Conservation (phyloP, 2,113 vertebrate species). For the Xiphophorus couchianus region DNA sequence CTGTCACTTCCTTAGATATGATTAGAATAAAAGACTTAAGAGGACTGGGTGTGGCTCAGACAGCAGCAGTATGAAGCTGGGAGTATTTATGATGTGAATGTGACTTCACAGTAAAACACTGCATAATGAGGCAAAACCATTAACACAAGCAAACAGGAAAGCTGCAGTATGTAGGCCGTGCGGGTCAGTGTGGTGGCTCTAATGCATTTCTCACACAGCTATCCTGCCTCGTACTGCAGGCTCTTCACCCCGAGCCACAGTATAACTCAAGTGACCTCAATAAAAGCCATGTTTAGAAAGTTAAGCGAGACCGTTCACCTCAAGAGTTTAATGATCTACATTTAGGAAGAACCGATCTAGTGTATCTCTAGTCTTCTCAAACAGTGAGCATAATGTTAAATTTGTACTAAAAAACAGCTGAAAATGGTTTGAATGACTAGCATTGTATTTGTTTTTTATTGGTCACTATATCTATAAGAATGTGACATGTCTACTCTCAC, state of each 20-base stretch:
- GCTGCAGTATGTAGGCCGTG: neutral
- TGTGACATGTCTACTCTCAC: slow-evolving; percentile 32
- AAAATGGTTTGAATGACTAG: slow-evolving; percentile 24
- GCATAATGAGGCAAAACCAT: neutral
- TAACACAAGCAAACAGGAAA: neutral
- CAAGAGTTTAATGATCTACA: slow-evolving; percentile 3
- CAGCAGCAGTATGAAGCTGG: slow-evolving; percentile 13
- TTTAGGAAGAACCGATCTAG: neutral
- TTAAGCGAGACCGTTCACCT: slow-evolving; percentile 22
- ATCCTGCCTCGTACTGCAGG: slow-evolving; percentile 46
- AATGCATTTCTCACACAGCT: slow-evolving; percentile 29
- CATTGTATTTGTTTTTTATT: slow-evolving; percentile 26
- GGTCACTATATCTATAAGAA: slow-evolving; percentile 21
- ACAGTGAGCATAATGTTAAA: neutral
- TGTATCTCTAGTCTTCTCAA: neutral
- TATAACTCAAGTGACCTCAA: slow-evolving; percentile 55
- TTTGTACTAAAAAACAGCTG: neutral
- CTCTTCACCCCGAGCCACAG: slow-evolving; percentile 27
- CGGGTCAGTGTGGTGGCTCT: neutral
- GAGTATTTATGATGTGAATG: slow-evolving; percentile 44
- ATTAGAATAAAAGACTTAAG: neutral
- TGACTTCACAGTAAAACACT: slow-evolving; percentile 13
- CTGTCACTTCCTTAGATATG: neutral
- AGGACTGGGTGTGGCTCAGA: slow-evolving; percentile 27
- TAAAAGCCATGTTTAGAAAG: slow-evolving; percentile 12